These are phyloP conservation scores for Eunapius fragilis DNA, from an alignment of 37 sponge, comb jelly and placozoan genomes.

Conservation along the genomic window DNA sequence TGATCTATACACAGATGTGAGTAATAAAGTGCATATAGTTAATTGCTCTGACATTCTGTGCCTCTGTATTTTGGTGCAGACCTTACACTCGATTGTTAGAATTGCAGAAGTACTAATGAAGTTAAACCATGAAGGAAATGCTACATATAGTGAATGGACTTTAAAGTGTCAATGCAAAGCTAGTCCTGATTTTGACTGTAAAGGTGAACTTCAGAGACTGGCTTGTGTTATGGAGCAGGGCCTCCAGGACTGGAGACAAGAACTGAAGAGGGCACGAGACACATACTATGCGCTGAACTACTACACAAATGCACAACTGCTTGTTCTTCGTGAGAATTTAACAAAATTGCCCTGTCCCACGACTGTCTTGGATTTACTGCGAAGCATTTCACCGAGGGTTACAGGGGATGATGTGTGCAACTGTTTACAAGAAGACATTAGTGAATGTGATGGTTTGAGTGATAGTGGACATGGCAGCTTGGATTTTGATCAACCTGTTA, in stretches of 20 bases:
- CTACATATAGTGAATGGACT: slow-evolving; percentile 4
- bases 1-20: slow-evolving; percentile 54
- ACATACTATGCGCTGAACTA: slow-evolving; percentile 38
- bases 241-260: slow-evolving; percentile 8
- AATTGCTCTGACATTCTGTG: neutral
- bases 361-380: neutral
- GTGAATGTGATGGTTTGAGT: neutral
- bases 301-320: slow-evolving; percentile 38
- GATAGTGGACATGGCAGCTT: neutral
- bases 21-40: neutral
- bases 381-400: slow-evolving; percentile 15
- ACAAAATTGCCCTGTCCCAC: neutral
- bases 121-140: slow-evolving; percentile 21
- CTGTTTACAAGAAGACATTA: slow-evolving; percentile 1
- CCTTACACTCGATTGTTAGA: slow-evolving; percentile 11
- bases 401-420: neutral
- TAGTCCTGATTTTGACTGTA: neutral
- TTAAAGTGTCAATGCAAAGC: slow-evolving; percentile 11
- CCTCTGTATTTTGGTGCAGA: neutral
- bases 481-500: neutral
- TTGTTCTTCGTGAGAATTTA: slow-evolving; percentile 22
- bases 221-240: slow-evolving; percentile 8
- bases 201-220: neutral
- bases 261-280: neutral
- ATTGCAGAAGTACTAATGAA: slow-evolving; percentile 24